Base-by-base conservation (phyloP, 2,113 vertebrate species). In the Hippocampus abdominalis region DNA sequence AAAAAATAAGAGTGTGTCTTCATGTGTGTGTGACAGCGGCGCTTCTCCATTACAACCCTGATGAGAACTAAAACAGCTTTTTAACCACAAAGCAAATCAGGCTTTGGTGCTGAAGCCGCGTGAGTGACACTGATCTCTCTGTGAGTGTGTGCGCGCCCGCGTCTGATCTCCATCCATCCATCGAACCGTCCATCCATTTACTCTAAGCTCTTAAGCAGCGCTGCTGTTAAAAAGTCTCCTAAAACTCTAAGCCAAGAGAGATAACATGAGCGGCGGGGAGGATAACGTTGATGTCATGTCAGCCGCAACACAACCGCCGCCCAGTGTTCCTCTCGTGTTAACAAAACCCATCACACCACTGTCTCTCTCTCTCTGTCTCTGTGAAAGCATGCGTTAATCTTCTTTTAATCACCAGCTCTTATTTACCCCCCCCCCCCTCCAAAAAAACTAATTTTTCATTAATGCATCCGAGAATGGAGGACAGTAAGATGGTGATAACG, bases 241-340 rank as follows among this genome's bases (percentile, higher is more conserved):
- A 88, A 92, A 92, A 89, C 89, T 90, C 83, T 84, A 88, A 90
- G 88, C 87, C 86, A 83, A 78, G 86, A 81, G 81, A 79, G 87
- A 91, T 91, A 90, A 91, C 89, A 90, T 71, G 88, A 87, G 85
- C 83, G 82, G 83, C 85, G 67, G 85, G 57, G 81, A 79, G 88
- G 88, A 91, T 92, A 85, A 91, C 75, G 81, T 83, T 89, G 85
- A 90, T 91, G 90, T 87, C 75, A 85, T 87, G 90, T 91, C 90
- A 91, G 76, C 65, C 81, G 42, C 81, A 73, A 73, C 82, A 90
- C 86, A 79, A 83, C 85, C 88, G 89, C 91, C 90, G 88, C 84
- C 82, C 89, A 78, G 82, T 88, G 84, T 90, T 89, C 73, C 84
- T 69, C 78, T 71, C 40, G 76, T 81, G 88, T 86, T 87, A 89